A percentile compares a stretch with the other conserved stretches of the same genome.
Conservation (phyloP, 2,888 invertebrate genomes). For the Habroteleia sp. region DNA sequence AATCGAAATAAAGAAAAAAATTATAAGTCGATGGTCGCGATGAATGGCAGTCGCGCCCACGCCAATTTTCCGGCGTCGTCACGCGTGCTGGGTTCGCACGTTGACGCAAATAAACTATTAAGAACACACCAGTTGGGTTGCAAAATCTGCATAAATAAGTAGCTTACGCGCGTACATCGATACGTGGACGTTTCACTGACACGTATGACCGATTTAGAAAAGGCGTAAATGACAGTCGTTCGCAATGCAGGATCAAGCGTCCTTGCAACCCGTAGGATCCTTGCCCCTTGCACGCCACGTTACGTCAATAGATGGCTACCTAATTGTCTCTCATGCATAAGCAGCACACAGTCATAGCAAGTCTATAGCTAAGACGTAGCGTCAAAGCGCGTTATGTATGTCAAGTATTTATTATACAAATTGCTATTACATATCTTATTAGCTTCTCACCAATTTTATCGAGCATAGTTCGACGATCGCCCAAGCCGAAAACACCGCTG, state of each 20-base stretch:
- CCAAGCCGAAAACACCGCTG: no score
- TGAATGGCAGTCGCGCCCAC: constrained; percentile 23
- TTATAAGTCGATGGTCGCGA: no score
- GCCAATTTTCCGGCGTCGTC: constrained; percentile 2
- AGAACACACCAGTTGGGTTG: constrained; percentile 47
- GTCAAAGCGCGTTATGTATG: constrained; percentile 55
- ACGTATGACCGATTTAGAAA: constrained; percentile 71
- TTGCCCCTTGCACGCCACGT: constrained; percentile 74
- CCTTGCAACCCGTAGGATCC: constrained; percentile 79
- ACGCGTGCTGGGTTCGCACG: constrained; percentile 1
- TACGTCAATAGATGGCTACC: constrained; percentile 65
- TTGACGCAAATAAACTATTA: constrained; percentile 16
- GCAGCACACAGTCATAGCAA: constrained; percentile 31
- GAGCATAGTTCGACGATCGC: no score
- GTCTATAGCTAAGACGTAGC: constrained; percentile 40
- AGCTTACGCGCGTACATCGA: constrained; percentile 49
- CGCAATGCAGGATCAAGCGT: constrained; percentile 74
- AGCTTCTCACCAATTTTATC: no score
- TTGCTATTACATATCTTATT: constrained; percentile 13
- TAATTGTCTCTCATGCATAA: constrained; percentile 60
- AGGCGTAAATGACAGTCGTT: constrained; percentile 71
- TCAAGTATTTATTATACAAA: constrained; percentile 62
- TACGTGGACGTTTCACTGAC: constrained; percentile 54
- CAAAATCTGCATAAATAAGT: constrained; percentile 63
- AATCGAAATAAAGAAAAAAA: constrained; percentile 10